phyloP scores from a whole-genome alignment of 2,888 invertebrate genomes.

The Hermaeophaga mercurialis region DNA sequence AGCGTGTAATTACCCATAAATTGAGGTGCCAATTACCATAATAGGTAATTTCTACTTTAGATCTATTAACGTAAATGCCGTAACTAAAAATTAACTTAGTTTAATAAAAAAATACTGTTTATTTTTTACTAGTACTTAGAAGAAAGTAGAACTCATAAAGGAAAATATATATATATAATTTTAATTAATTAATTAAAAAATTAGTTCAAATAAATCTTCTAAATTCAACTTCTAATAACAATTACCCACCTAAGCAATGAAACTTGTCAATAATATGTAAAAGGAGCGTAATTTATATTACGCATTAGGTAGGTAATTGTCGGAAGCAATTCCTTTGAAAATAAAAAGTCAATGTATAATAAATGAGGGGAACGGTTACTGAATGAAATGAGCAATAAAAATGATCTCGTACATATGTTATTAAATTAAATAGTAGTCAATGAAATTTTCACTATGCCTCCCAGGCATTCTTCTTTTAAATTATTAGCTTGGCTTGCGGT shows the following conservation, averaged over 20 bases:
- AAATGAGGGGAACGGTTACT: conserved; percentile 9
- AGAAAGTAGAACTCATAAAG: no score
- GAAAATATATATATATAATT: no score
- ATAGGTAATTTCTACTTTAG: not conserved
- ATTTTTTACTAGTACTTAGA: no score
- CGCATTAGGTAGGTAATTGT: conserved; percentile 3
- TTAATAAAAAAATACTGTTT: no score
- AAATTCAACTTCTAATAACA: no score
- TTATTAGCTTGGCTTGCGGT: conserved; percentile 33
- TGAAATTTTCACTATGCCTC: conserved; percentile 35
- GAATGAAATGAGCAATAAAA: conserved; percentile 25
- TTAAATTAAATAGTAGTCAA: conserved; percentile 32
- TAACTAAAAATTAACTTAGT: no score
- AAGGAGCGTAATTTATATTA: no score
- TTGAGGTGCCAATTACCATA: not conserved
- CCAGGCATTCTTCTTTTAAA: conserved; percentile 37
- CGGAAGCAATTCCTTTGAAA: conserved; percentile 12
- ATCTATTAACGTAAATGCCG: no score
- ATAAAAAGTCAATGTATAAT: conserved; percentile 7
- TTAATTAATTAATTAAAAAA: no score
- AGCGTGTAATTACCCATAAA: not conserved
- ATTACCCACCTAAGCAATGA: no score
- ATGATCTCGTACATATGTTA: conserved; percentile 17
- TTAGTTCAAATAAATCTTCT: no score
- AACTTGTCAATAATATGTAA: no score